Conservation (phyloP, 2,797 vertebrate species). For the Fundulus diaphanus region DNA sequence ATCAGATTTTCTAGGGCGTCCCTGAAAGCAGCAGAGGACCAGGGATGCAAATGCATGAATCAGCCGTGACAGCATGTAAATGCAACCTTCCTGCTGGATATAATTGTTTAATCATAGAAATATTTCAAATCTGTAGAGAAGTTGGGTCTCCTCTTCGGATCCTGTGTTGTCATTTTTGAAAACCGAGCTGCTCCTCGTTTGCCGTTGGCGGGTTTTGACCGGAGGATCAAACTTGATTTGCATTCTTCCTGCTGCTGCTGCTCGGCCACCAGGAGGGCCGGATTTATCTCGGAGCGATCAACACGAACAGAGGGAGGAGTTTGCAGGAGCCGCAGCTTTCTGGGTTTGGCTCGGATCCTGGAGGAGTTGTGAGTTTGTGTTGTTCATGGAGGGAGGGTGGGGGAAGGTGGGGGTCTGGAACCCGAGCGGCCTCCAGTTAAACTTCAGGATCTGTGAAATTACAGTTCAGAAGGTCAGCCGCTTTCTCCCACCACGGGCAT, state of each 20-base stretch:
- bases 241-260: slow-evolving; percentile 37
- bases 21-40: background rate
- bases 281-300: slow-evolving; percentile 38
- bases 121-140: background rate
- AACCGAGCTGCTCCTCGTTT: background rate
- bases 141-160: background rate
- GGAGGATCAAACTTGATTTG: slow-evolving; percentile 32
- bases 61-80: background rate
- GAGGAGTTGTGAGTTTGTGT: too few relatives aligned
- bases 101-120: background rate
- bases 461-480: background rate
- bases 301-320: slow-evolving; percentile 31
- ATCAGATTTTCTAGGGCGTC: background rate
- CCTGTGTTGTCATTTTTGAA: slow-evolving; percentile 18
- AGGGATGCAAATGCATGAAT: background rate
- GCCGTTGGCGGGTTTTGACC: slow-evolving; percentile 19
- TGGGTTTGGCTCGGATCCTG: background rate
- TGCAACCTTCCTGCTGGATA: background rate
- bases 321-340: slow-evolving; percentile 20
- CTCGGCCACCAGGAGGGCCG: slow-evolving; percentile 10
- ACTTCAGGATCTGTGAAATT: background rate
- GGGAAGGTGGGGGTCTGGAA: too few relatives aligned
- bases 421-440: slow-evolving; percentile 1
- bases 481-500: background rate
- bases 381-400: background rate